These are phyloP conservation scores for Chitala chitala DNA, from an alignment of 2,113 vertebrate genomes.

Conservation along the genomic window DNA sequence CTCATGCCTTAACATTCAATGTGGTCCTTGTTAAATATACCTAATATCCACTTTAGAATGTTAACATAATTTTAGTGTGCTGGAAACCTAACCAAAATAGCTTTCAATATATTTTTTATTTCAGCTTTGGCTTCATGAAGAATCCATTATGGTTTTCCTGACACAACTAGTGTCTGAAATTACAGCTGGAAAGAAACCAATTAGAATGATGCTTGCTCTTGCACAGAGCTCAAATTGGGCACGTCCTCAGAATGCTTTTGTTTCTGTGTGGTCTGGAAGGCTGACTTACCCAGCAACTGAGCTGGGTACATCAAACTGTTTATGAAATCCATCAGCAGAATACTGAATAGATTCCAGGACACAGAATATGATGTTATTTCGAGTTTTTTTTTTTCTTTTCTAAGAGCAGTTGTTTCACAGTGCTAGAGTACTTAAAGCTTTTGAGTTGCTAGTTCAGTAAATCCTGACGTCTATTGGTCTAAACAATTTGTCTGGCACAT, in stretches of 20 bases:
- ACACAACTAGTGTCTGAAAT: conserved; percentile 15
- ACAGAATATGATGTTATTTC: conserved; percentile 1
- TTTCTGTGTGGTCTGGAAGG: background rate
- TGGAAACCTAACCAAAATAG: conserved; percentile 5
- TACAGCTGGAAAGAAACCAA: conserved; percentile 11
- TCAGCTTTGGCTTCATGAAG: conserved; percentile 3
- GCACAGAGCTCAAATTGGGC: background rate
- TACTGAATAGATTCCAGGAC: background rate
- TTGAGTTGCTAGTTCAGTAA: no score
- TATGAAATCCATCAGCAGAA: background rate
- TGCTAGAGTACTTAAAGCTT: no score
- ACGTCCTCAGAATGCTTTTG: background rate
- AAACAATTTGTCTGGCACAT: background rate
- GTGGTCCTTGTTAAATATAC: conserved; percentile 13
- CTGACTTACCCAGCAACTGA: background rate
- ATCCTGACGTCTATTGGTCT: background rate
- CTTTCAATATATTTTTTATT: conserved; percentile 2
- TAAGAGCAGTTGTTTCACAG: no score
- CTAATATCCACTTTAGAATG: conserved; percentile 16
- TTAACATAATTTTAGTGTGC: conserved; percentile 7
- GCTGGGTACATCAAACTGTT: background rate
- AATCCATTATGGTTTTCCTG: conserved; percentile 20
- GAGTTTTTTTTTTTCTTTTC: background rate
- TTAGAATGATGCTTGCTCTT: background rate
- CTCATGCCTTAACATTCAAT: background rate